These are phyloP conservation scores for Leptoteleia sp. DNA, from an alignment of 1,140 invertebrate species.

Conservation along the genomic window DNA sequence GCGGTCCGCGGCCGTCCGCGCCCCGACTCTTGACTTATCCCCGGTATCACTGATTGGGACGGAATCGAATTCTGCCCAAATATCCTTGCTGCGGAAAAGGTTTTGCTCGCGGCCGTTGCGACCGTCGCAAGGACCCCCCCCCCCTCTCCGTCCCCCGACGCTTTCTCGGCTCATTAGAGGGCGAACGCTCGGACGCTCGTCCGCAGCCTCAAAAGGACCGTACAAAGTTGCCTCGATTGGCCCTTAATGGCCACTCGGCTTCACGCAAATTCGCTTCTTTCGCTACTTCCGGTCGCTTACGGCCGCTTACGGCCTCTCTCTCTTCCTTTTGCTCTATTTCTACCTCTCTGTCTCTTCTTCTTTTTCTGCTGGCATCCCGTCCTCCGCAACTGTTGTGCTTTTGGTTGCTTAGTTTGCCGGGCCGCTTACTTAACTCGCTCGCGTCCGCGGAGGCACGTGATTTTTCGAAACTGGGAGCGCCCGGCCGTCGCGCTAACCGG, in stretches of 20 bases:
- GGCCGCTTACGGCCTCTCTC: neutral
- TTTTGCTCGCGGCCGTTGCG: neutral
- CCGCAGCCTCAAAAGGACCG: neutral
- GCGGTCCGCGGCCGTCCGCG: slow-evolving; percentile 18
- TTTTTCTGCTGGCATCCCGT: no score
- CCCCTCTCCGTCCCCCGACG: no score
- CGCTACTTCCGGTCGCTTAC: neutral
- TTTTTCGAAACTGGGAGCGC: no score
- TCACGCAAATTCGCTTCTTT: slow-evolving; percentile 1
- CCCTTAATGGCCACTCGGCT: neutral
- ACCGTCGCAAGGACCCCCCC: neutral
- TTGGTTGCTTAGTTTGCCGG: no score
- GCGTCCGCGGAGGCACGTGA: no score
- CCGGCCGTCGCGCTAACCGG: no score
- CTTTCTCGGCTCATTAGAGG: slow-evolving; percentile 6
- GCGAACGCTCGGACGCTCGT: no score
- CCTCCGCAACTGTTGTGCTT: no score
- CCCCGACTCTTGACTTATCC: slow-evolving; percentile 52
- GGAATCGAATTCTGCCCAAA: slow-evolving; percentile 78
- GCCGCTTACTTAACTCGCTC: no score
- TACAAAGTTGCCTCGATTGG: neutral
- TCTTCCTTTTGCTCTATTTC: no score
- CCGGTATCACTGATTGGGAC: slow-evolving; percentile 58
- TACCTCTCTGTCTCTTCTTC: no score
- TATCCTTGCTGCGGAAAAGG: slow-evolving; percentile 70